These are phyloP conservation scores for Xerus inauris DNA, from an alignment of 2,113 vertebrate species.

Conservation along the genomic window DNA sequence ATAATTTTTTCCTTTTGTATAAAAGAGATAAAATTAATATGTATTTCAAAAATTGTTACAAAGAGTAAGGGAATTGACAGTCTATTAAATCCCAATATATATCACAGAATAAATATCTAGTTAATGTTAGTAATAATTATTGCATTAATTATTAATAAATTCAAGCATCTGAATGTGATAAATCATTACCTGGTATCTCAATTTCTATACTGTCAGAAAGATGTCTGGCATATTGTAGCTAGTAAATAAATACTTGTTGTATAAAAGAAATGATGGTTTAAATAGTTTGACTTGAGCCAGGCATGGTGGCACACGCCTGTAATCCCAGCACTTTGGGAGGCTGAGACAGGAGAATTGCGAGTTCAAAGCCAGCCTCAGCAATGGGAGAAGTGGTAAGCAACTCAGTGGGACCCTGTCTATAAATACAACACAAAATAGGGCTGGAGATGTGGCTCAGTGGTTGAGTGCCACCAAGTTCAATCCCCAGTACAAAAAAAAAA, in stretches of 20 bases:
- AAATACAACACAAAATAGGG: too few relatives aligned
- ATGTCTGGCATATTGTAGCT: neutral
- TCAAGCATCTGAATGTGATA: neutral
- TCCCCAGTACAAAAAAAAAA: too few relatives aligned
- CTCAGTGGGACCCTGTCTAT: too few relatives aligned
- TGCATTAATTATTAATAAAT: neutral
- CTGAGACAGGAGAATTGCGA: too few relatives aligned
- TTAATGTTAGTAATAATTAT: neutral
- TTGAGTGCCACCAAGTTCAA: too few relatives aligned
- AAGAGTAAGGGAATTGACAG: neutral
- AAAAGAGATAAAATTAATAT: neutral
- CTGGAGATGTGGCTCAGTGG: too few relatives aligned
- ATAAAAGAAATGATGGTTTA: neutral
- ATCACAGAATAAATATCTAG: neutral
- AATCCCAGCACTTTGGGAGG: too few relatives aligned
- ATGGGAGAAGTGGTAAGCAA: too few relatives aligned
- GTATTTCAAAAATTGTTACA: neutral
- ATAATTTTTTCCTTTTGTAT: neutral
- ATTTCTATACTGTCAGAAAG: neutral
- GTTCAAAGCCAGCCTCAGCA: too few relatives aligned
- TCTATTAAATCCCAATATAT: neutral
- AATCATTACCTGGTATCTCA: neutral
- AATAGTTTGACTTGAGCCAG: neutral
- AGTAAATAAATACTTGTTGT: neutral
- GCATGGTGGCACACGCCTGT: too few relatives aligned